phyloP scores from a whole-genome alignment of 2,113 vertebrate genomes.

The Mixornis gularis region DNA sequence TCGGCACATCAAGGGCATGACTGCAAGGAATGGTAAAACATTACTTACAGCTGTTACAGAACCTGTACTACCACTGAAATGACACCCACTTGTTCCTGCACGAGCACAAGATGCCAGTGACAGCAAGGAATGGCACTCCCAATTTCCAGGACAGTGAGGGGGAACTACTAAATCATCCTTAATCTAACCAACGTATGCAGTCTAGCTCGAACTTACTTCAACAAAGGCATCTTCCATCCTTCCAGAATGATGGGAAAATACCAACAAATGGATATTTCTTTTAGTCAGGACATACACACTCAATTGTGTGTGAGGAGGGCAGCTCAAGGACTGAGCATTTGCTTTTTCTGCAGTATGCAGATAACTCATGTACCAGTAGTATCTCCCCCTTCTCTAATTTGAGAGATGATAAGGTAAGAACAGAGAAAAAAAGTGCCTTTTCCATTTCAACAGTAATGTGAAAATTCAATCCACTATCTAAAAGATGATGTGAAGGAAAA shows the following conservation, averaged over 20 bases:
- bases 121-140: not conserved
- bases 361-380: not conserved
- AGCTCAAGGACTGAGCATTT: not conserved
- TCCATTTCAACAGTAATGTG: not conserved
- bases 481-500: not conserved
- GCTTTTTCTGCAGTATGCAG: not conserved
- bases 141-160: not conserved
- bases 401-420: not conserved
- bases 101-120: not conserved
- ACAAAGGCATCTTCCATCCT: not conserved
- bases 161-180: not conserved
- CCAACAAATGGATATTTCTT: not conserved
- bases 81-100: not conserved
- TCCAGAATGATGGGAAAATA: not conserved
- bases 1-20: not conserved
- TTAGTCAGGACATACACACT: not conserved
- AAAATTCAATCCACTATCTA: not conserved
- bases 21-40: not conserved
- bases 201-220: not conserved
- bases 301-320: not conserved
- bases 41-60: not conserved
- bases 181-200: not conserved
- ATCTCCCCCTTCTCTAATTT: not conserved
- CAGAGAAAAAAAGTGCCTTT: not conserved
- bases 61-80: not conserved